Base-by-base conservation (phyloP, 2,888 invertebrate genomes). In the Drosophila tripunctata region DNA sequence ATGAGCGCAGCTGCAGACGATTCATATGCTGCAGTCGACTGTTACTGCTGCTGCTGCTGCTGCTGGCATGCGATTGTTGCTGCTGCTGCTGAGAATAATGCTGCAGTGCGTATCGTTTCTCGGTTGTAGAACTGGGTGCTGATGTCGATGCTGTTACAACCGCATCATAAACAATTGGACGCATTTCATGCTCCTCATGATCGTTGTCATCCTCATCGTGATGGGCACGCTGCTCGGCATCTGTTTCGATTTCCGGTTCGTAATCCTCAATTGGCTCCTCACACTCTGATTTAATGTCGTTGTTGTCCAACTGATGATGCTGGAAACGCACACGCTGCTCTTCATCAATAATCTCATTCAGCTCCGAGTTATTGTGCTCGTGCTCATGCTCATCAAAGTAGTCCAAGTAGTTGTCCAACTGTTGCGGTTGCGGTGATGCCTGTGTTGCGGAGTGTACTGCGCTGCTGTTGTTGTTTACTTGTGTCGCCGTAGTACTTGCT, bases 331-430 rank as follows among this genome's bases (percentile, higher is more conserved):
- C 31, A 7, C 74, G 57, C 14, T 80, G 85, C 47, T 89, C 90
- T 12, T 90, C 90, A 43, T 90, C 90, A 1, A 89, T 87, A 30
- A 90, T 87, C 27, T 90, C 90, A 19, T 90, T 90, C 14, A 89
- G 67, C 61, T 88, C 90, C 0, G 90, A 88, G 10, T 88, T 78
- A 51, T 89, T 89, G 17, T 75, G 84, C 8, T 89, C 89, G 1
- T 83, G 80, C 24, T 89, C 89, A 1, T 83, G 80, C 24, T 90
- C 90, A 52, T 90, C 90, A 14, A 90, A 89, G 44, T 90, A 90
- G 24, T 90, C 90, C 54, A 90, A 75, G 58, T 90, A 90, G 33
- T 86, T 88, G 45, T 90, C 90, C 47, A 87, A 24, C 19, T 75
- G 84, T 24, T 75, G 79, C 1, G 72, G 62, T 43, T 78, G 85